phyloP scores from a whole-genome alignment of 2,797 vertebrate species.

The Galago senegalensis region DNA sequence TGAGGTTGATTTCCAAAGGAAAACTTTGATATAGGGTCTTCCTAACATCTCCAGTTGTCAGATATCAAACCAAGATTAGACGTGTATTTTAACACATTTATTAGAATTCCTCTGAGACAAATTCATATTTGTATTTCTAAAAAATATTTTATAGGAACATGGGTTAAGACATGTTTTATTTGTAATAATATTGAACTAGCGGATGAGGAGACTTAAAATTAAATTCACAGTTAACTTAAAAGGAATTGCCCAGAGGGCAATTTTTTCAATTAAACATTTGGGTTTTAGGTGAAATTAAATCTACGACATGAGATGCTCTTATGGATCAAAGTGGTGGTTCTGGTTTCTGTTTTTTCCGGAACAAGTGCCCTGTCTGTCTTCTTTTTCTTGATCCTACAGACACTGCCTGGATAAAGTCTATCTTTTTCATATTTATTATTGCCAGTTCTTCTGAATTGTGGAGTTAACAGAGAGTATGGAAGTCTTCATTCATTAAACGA shows the following conservation, averaged over 20 bases:
- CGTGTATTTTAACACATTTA: slow-evolving; percentile 78
- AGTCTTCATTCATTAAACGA: slow-evolving; percentile 62
- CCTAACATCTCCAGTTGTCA: slow-evolving; percentile 79
- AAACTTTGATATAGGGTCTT: slow-evolving; percentile 83
- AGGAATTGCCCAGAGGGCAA: slow-evolving; percentile 70
- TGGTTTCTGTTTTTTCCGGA: slow-evolving; percentile 52
- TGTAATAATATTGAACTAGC: slow-evolving; percentile 76
- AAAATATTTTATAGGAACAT: slow-evolving; percentile 80
- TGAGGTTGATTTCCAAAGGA: slow-evolving; percentile 86
- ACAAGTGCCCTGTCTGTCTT: background rate
- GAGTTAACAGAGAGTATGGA: background rate
- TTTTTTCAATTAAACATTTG: slow-evolving; percentile 54
- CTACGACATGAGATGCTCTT: background rate
- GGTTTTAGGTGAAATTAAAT: slow-evolving; percentile 72
- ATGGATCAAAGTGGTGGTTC: slow-evolving; percentile 41
- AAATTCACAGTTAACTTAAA: slow-evolving; percentile 73
- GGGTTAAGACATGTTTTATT: slow-evolving; percentile 75
- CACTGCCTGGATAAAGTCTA: background rate
- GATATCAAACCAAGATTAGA: slow-evolving; percentile 81
- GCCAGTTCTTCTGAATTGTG: slow-evolving; percentile 2
- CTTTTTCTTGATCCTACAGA: background rate
- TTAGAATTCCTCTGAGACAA: slow-evolving; percentile 71
- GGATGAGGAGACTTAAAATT: slow-evolving; percentile 77
- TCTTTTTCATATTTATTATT: background rate
- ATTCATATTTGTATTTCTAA: slow-evolving; percentile 80